A percentile compares a stretch with the other conserved stretches of the same genome.
Conservation (phyloP, 1,140 invertebrate species). For the Ostrea edulis region DNA sequence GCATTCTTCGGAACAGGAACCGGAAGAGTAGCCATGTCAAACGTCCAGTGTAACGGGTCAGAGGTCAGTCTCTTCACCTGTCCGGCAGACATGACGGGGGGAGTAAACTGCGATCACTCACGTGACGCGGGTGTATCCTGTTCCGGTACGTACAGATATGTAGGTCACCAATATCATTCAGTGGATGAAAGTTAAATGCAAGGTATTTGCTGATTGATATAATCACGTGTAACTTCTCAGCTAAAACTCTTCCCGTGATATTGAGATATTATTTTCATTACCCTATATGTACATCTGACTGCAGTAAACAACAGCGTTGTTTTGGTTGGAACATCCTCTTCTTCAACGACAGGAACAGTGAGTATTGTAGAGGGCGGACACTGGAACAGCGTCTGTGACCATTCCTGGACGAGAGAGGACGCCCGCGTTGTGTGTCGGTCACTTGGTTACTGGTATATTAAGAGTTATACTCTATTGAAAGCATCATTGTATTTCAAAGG, state of each 20-base stretch:
- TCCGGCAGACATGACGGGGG: neutral
- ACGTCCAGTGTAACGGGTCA: constrained; percentile 49
- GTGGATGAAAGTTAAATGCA: too few species aligned
- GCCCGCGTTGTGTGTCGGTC: constrained; percentile 48
- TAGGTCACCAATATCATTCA: neutral
- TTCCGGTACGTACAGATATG: constrained; percentile 16
- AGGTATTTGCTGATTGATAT: too few species aligned
- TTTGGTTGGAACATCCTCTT: neutral
- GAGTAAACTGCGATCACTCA: constrained; percentile 53
- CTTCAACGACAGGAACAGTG: neutral
- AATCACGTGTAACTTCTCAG: too few species aligned
- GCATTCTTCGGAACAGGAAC: constrained; percentile 42
- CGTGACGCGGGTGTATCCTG: constrained; percentile 49
- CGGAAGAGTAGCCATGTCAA: constrained; percentile 35
- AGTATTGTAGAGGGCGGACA: constrained; percentile 1
- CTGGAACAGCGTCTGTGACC: constrained; percentile 24
- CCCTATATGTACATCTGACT: neutral
- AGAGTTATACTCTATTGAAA: too few species aligned
- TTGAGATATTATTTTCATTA: neutral
- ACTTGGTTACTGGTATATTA: constrained; percentile 22
- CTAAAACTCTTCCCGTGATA: too few species aligned
- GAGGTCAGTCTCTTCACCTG: constrained; percentile 43
- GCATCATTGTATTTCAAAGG: neutral
- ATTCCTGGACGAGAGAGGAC: constrained; percentile 40
- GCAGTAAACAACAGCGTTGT: constrained; percentile 10